phyloP scores from a whole-genome alignment of 1,140 invertebrate species.

The Caerostris extrusa region DNA sequence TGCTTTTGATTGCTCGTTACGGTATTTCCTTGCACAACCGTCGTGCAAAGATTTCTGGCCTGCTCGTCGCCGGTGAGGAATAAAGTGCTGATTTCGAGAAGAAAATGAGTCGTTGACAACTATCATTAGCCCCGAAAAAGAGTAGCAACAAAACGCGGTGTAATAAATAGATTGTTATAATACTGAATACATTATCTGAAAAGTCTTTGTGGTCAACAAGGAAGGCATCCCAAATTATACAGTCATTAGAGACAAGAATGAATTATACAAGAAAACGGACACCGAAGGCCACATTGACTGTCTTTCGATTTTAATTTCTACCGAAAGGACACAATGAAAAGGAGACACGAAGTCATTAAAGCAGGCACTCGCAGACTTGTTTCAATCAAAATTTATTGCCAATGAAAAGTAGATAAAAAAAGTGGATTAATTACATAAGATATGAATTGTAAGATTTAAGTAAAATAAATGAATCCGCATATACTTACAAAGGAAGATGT shows the following conservation, averaged over 20 bases:
- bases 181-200: background rate
- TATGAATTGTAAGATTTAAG: too few relatives aligned
- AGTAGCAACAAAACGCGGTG: background rate
- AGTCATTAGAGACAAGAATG: background rate
- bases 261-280: background rate
- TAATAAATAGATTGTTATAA: slow-evolving; percentile 9
- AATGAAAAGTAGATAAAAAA: too few relatives aligned
- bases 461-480: too few relatives aligned
- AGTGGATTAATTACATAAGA: too few relatives aligned
- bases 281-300: background rate
- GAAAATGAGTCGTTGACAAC: background rate
- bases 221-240: background rate
- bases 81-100: background rate
- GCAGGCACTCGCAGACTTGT: too few relatives aligned
- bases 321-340: background rate
- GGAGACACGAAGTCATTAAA: background rate
- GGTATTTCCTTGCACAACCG: background rate
- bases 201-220: background rate
- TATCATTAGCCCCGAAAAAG: background rate
- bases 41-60: background rate
- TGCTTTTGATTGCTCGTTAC: background rate
- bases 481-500: too few relatives aligned
- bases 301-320: background rate
- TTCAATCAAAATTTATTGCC: too few relatives aligned
- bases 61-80: background rate